Conservation (phyloP, 2,888 invertebrate species). For the Chorisops tibialis region DNA sequence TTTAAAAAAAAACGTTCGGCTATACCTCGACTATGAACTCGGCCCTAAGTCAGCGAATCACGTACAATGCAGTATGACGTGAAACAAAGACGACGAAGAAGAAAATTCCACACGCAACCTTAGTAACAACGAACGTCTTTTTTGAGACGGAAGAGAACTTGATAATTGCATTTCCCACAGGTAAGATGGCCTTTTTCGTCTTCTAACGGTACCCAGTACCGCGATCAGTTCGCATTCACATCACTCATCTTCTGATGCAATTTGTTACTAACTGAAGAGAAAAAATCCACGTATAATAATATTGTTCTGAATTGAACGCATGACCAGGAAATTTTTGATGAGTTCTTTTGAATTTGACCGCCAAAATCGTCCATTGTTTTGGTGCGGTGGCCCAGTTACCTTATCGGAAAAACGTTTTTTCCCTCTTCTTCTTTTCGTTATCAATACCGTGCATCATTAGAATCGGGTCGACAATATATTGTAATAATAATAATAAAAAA, state of each 20-base stretch:
- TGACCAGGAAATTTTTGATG: conserved; percentile 1
- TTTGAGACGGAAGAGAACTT: conserved; percentile 1
- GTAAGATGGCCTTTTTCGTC: background rate
- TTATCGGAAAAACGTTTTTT: too few species aligned
- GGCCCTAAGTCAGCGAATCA: background rate
- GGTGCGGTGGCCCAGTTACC: too few species aligned
- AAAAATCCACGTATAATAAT: too few species aligned
- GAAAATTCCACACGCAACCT: background rate
- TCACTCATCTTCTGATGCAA: background rate
- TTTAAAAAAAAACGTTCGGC: too few species aligned
- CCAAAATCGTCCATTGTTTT: too few species aligned
- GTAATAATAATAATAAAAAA: too few species aligned
- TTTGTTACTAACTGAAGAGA: conserved; percentile 3
- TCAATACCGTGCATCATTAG: too few species aligned
- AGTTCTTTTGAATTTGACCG: too few species aligned
- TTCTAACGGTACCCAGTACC: conserved; percentile 5
- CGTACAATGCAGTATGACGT: background rate
- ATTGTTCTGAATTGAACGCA: conserved; percentile 7
- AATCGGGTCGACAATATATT: too few species aligned
- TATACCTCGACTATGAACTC: too few species aligned
- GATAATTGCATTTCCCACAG: conserved; percentile 20
- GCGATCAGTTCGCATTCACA: background rate
- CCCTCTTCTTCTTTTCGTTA: too few species aligned
- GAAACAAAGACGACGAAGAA: background rate
- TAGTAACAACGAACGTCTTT: background rate